phyloP scores from a whole-genome alignment of 2,888 invertebrate genomes.

The Calliphora vomitoria region DNA sequence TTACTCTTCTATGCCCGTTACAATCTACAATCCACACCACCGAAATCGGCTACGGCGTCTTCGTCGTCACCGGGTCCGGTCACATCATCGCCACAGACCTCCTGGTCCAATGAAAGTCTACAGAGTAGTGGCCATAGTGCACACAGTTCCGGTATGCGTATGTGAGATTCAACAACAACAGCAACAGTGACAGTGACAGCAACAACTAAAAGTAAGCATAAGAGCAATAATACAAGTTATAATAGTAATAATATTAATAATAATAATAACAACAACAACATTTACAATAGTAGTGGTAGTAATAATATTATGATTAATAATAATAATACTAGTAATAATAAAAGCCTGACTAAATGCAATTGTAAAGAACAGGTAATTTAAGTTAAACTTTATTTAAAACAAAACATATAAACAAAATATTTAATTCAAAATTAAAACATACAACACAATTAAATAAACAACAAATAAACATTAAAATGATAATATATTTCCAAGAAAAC shows the following conservation, averaged over 20 bases:
- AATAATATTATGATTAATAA: constrained; percentile 16
- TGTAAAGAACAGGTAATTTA: constrained; percentile 73
- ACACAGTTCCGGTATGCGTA: constrained; percentile 73
- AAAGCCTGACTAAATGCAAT: constrained; percentile 74
- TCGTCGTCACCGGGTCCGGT: constrained; percentile 74
- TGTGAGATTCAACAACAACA: constrained; percentile 77
- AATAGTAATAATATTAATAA: constrained; percentile 45
- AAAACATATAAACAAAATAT: neutral
- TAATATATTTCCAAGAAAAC: neutral
- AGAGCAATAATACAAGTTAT: constrained; percentile 63
- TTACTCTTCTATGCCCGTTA: constrained; percentile 92
- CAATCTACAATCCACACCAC: constrained; percentile 83
- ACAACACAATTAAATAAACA: constrained; percentile 24
- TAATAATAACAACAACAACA: constrained; percentile 34
- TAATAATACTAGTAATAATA: constrained; percentile 50
- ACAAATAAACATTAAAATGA: neutral
- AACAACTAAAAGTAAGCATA: constrained; percentile 67
- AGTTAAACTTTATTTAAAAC: constrained; percentile 60
- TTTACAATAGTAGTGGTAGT: constrained; percentile 13
- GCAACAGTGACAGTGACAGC: constrained; percentile 17
- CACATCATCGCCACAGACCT: constrained; percentile 74
- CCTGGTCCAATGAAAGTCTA: constrained; percentile 81
- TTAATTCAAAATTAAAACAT: constrained; percentile 11
- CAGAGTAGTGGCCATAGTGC: constrained; percentile 75
- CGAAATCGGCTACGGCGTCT: constrained; percentile 64